phyloP scores from a whole-genome alignment of 2,113 vertebrate genomes.

The Dermatemys mawii region DNA sequence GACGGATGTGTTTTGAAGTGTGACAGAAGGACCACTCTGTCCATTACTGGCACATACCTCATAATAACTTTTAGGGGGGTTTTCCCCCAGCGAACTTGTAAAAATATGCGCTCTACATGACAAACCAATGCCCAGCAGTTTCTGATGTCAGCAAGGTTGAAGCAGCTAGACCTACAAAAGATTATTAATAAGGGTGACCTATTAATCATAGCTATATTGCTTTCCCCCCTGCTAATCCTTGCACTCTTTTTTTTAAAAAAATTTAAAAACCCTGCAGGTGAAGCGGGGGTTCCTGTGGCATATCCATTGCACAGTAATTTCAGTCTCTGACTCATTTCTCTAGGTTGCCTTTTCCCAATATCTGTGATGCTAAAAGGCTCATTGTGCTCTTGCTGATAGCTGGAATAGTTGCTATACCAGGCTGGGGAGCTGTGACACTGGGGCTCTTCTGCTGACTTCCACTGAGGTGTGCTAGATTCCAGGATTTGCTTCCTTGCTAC shows the following conservation, averaged over 20 bases:
- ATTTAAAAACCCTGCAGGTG: neutral
- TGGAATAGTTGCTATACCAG: neutral
- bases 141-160: neutral
- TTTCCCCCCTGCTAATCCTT: neutral
- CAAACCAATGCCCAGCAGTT: neutral
- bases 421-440: neutral
- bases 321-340: neutral
- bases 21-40: neutral
- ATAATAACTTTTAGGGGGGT: neutral
- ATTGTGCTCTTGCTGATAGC: neutral
- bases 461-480: constrained; percentile 75
- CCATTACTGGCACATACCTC: neutral
- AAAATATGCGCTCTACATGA: neutral
- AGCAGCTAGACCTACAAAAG: neutral
- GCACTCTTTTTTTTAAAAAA: neutral
- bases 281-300: neutral
- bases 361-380: neutral
- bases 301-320: neutral
- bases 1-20: neutral
- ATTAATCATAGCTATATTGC: neutral
- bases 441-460: constrained; percentile 70
- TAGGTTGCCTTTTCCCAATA: neutral
- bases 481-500: constrained; percentile 49
- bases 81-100: neutral
- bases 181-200: neutral